Base-by-base conservation (phyloP, 2,113 vertebrate genomes). In the Vidua macroura region DNA sequence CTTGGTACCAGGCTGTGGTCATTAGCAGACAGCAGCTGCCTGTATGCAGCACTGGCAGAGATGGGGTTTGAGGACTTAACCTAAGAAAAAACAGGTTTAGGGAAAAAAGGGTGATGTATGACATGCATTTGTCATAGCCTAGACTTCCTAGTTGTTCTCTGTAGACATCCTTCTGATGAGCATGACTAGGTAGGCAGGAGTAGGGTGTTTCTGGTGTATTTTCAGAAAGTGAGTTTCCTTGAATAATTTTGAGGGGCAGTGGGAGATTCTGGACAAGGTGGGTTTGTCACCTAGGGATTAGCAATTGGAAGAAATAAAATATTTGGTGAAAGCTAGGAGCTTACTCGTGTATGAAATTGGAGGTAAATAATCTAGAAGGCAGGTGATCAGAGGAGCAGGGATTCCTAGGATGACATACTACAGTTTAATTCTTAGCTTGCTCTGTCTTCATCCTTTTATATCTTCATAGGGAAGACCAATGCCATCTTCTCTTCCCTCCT, bases 41-140 rank as follows among this genome's bases (percentile, higher is more conserved):
- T 86, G 5, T 31, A 10, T 15, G 3, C 53, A 73, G 0, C 22
- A 7, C 20, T 69, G 46, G 31, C 44, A 83, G 37, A 83, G 7
- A 27, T 56, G 62, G 23, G n/a, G 53, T 86, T 80, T 95, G 49
- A 69, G 37, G 49, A 58, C 8, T 59, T 19, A 37, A 4, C 22
- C 43, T 35, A 37, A 49, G 31, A 52, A 77, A 77, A 75, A 80
- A 0, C 6, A 48, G 9, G 5, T 73, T 49, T 53, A 3, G n/a
- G 15, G 5, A 0, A 3, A 53, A 68, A 60, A 23, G 21, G 13
- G 4, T 78, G 48, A 43, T 5, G 1, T 28, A 9, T 13, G 37
- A 48, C 16, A 18, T 48, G 6, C 5, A 8, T 83, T 76, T 92
- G 35, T 86, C 30, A 11, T 51, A 60, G 59, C 9, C 8, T 62